These are phyloP conservation scores for Pemphigus obesinymphae DNA, from an alignment of 1,140 invertebrate genomes.

Conservation along the genomic window DNA sequence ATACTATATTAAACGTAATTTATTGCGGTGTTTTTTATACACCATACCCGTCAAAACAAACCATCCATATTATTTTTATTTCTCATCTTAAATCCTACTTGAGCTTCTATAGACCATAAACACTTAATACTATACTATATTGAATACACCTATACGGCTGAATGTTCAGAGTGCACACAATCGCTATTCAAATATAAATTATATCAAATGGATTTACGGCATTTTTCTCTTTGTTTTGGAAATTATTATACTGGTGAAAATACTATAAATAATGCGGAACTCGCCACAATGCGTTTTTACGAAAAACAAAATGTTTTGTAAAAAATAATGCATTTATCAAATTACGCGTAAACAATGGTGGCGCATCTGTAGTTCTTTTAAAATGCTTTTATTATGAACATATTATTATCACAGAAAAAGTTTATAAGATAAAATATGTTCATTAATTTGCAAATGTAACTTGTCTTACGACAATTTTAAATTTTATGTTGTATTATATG, in stretches of 20 bases:
- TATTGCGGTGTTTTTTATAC: neutral
- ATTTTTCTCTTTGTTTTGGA: neutral
- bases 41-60: neutral
- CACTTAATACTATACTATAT: slow-evolving; percentile 3
- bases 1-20: neutral
- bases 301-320: neutral
- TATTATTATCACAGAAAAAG: too few species aligned
- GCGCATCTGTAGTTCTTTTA: neutral
- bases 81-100: slow-evolving; percentile 20
- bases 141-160: too few species aligned
- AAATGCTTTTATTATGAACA: too few species aligned
- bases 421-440: too few species aligned
- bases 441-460: too few species aligned
- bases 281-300: neutral
- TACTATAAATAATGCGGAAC: neutral
- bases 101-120: slow-evolving; percentile 21
- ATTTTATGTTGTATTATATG: too few species aligned
- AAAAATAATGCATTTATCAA: neutral
- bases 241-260: neutral
- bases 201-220: slow-evolving; percentile 10
- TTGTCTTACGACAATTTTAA: too few species aligned
- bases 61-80: slow-evolving; percentile 21
- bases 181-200: slow-evolving; percentile 15
- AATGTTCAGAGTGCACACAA: neutral
- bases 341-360: neutral